Evolutionary conservation across 2,797 vertebrate species (phyloP).

Genomic region (Spinus pinus): DNA sequence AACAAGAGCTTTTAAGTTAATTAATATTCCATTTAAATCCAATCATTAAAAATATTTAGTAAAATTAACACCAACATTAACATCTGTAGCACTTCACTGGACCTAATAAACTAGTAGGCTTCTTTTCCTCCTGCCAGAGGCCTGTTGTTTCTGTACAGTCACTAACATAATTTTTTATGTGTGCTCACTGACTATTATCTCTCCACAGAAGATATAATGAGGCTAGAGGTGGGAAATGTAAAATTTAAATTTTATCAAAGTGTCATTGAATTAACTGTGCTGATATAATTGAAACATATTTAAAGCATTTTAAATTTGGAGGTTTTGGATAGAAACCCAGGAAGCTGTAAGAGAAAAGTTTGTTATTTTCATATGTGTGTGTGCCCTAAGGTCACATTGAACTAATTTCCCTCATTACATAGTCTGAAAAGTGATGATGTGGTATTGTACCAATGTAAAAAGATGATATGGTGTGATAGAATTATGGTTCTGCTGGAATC

Average conservation of each 20-base stretch:
- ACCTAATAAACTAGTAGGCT: background rate
- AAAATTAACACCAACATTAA: background rate
- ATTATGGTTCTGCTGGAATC: background rate
- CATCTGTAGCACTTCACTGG: background rate
- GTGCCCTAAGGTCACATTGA: background rate
- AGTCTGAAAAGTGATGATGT: background rate
- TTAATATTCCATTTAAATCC: background rate
- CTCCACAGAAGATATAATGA: background rate
- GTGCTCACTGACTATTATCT: background rate
- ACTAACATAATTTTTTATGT: background rate
- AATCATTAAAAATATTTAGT: background rate
- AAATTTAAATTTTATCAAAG: background rate
- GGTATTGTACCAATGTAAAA: background rate
- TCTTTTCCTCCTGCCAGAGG: background rate
- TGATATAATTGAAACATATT: background rate
- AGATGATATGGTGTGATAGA: background rate
- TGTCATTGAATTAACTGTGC: background rate
- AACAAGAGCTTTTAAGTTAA: background rate
- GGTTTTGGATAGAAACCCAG: background rate
- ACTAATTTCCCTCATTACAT: background rate
- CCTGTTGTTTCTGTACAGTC: background rate
- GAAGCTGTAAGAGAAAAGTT: background rate
- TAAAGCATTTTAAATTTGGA: background rate
- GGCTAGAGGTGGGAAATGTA: background rate
- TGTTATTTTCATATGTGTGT: background rate